These are phyloP conservation scores for Boulengeromyrus knoepffleri DNA, from an alignment of 2,113 vertebrate species.

Conservation along the genomic window DNA sequence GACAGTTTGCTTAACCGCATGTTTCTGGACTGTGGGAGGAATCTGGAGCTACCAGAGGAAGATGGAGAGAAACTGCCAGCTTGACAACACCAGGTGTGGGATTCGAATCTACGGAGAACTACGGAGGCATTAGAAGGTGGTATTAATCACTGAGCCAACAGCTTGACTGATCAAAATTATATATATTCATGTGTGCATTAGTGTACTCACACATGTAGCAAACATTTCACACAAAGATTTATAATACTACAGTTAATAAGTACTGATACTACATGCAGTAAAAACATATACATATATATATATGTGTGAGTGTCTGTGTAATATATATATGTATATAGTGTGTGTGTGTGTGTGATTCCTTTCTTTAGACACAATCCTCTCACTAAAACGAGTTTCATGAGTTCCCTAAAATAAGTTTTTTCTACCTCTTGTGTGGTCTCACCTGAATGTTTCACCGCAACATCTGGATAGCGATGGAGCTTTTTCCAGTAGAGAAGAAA, in stretches of 20 bases:
- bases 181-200: background rate
- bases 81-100: background rate
- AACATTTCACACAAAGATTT: conserved; percentile 11
- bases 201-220: background rate
- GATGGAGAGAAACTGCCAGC: background rate
- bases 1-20: background rate
- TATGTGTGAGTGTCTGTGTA: background rate
- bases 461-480: conserved; percentile 51
- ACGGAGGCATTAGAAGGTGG: background rate
- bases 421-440: conserved; percentile 62
- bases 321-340: background rate
- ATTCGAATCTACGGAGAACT: background rate
- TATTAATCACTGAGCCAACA: background rate
- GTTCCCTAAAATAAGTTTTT: conserved; percentile 53
- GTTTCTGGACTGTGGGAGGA: background rate
- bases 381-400: conserved; percentile 40
- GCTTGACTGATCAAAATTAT: background rate
- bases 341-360: background rate
- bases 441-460: conserved; percentile 49
- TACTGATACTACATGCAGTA: background rate
- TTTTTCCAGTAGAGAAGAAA: conserved; percentile 4
- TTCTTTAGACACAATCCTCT: background rate
- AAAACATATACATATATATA: background rate
- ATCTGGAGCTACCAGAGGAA: background rate
- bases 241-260: background rate